Base-by-base conservation (phyloP, 2,888 invertebrate genomes). In the Polydrusus cervinus region DNA sequence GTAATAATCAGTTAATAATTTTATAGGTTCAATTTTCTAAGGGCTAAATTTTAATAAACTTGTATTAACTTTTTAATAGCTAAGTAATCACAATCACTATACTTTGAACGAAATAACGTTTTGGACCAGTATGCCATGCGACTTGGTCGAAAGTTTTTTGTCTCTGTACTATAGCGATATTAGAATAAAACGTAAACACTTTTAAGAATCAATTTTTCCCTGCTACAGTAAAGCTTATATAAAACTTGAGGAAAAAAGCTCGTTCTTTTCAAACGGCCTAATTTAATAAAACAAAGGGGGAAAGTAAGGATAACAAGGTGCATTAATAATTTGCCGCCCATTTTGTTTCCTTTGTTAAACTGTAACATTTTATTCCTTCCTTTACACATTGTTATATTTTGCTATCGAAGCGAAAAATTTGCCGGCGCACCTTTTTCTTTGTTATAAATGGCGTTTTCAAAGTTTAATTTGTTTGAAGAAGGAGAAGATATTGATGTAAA, bases 311-410 rank as follows among this genome's bases (percentile, higher is more conserved):
- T 71, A 65, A 71, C 71, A 71, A 71, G 45, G 65, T 71, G 38
- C 55, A 71, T 71, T 71, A 71, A 71, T 71, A 71, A 65, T 71
- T 62, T 71, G 62, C 49, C 25, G 20, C 45, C 60, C 34, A 47
- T 69, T 60, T 60, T 57, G 16, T 45, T 69, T 53, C 55, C 64
- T 45, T 40, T 45, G 65, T 57, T 40, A 71, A 71, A 71, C 55
- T 65, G 47, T 57, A 45, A 57, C 51, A 20, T 71, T 43, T 18
- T 55, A 45, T 71, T 65, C n/a, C 47, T 57, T 71, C 51, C 55
- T 66, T 71, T 71, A 55, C 57, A 71, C 65, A 65, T 71, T 57
- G 71, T 71, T 71, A 71, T 71, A 65, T 57, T 53, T 40, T 34
- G 57, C 62, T 57, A 65, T 71, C 71, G 57, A 45, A 49, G 45